Conservation (phyloP, 2,797 vertebrate genomes). For the Odontamblyopus rebecca region DNA sequence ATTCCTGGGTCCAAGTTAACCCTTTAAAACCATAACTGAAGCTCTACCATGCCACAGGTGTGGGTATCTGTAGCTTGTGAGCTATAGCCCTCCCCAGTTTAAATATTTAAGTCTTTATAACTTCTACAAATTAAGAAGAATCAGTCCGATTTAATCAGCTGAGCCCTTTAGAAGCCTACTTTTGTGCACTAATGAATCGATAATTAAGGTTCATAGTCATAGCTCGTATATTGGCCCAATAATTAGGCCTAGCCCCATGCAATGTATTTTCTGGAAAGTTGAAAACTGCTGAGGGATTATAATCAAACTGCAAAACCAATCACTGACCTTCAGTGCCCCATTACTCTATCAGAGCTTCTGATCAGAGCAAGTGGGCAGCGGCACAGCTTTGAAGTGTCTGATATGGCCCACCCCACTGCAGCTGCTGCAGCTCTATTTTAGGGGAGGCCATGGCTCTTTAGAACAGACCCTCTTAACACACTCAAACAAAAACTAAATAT, state of each 20-base stretch:
- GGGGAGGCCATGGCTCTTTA: constrained; percentile 63
- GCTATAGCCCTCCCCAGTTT: not conserved
- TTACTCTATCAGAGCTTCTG: constrained; percentile 76
- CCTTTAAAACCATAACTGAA: too few species aligned
- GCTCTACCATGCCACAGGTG: too few species aligned
- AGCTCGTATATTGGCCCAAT: too few species aligned
- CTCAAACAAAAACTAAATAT: constrained; percentile 43
- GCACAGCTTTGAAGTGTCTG: constrained; percentile 74
- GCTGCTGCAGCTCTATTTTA: constrained; percentile 81
- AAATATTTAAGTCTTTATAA: not conserved
- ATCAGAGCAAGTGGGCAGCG: constrained; percentile 64
- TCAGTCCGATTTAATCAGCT: not conserved
- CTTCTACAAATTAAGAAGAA: not conserved
- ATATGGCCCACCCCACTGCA: constrained; percentile 74
- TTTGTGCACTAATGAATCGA: not conserved
- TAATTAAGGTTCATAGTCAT: not conserved
- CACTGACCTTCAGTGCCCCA: constrained; percentile 78
- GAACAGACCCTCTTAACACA: constrained; percentile 60
- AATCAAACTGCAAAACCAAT: constrained; percentile 66
- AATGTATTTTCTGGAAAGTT: constrained; percentile 56
- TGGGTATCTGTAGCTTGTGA: not conserved
- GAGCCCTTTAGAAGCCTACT: not conserved
- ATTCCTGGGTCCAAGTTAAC: too few species aligned
- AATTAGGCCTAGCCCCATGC: constrained; percentile 13
- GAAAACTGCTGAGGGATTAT: constrained; percentile 19